Evolutionary conservation across 2,888 invertebrate species (phyloP), one percentile per base, ranked within the genome.

Genomic region (Orchesellides sinensis): DNA sequence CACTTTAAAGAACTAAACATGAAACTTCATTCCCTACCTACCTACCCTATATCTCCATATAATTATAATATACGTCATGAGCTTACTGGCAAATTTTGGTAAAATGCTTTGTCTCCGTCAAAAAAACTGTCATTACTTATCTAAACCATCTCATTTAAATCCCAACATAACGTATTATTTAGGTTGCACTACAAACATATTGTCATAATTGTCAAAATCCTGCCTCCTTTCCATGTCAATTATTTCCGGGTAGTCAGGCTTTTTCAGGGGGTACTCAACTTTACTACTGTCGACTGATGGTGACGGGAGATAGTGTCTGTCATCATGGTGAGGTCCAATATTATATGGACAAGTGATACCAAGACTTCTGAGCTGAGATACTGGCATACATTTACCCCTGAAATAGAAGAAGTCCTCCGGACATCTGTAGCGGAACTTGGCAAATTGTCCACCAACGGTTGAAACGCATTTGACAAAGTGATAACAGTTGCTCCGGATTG

Each of bases 201-300:
- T 65, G 21, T 68, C 68, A 17, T 59, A 45, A n/a, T 56, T 49
- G 32, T 69, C 68, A 35, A 69, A 59, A 25, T 78, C 78, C 8
- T 68, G 77, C 21, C 69, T 66, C 21, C 75, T 69, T 69, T 78
- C 78, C 49, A 78, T 19, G n/a, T 78, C 78, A 32, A 78, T 47
- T 29, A 78, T 78, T 61, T 78, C 78, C 14, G 59, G 54, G 8
- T 14, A 65, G 12, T 69, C 49, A 10, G 69, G 78, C 17, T 25
- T 78, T 10, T 49, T 68, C 23, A 69, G 27, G 2, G 78, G 78
- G 19, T 78, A 78, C 8, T 49, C 52, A 21, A 49, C 61, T 61
- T 59, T 68, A n/a, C 35, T 68, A 12, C 35, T 29, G 8, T 27
- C 14, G 4, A n/a, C 29, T 54, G 35, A 6, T 29, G 19, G 65